Evolutionary conservation across 2,113 vertebrate genomes (phyloP).

Genomic region (Ophiodon elongatus): DNA sequence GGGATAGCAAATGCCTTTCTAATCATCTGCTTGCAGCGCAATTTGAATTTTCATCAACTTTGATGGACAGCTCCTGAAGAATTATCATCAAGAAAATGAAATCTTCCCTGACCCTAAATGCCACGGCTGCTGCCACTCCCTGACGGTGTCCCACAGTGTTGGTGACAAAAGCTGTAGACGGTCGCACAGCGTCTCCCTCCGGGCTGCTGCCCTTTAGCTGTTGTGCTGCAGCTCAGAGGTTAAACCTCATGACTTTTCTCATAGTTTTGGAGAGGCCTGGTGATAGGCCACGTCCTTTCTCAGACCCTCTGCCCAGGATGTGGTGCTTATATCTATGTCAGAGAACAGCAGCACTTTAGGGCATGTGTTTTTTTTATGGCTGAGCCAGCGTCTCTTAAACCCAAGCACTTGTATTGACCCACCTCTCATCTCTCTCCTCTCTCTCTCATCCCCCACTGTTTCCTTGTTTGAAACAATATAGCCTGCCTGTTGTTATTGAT

Average conservation of each 20-base stretch:
- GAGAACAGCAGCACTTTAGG: conserved; percentile 64
- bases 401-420: conserved; percentile 79
- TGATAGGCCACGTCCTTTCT: conserved; percentile 59
- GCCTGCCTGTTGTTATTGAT: conserved; percentile 90
- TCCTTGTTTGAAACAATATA: conserved; percentile 84
- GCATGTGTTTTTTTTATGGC: conserved; percentile 64
- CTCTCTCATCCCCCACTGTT: conserved; percentile 78
- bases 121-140: conserved; percentile 51
- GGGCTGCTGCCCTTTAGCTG: conserved; percentile 64
- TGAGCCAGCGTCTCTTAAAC: conserved; percentile 75
- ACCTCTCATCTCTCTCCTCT: conserved; percentile 62
- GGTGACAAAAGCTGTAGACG: conserved; percentile 64
- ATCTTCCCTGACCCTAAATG: conserved; percentile 68
- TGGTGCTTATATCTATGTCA: conserved; percentile 66
- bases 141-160: conserved; percentile 55
- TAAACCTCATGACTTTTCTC: conserved; percentile 73
- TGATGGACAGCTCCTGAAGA: conserved; percentile 75
- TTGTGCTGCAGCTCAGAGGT: conserved; percentile 64
- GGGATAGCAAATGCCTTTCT: conserved; percentile 77
- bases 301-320: conserved; percentile 64
- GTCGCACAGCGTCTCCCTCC: conserved; percentile 44
- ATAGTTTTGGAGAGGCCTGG: conserved; percentile 48
- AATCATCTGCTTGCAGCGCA: conserved; percentile 69
- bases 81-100: conserved; percentile 70
- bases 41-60: conserved; percentile 80